Evolutionary conservation across 1,140 invertebrate species (phyloP), one percentile per base, ranked within the genome.

Genomic region (Centruroides vittatus): DNA sequence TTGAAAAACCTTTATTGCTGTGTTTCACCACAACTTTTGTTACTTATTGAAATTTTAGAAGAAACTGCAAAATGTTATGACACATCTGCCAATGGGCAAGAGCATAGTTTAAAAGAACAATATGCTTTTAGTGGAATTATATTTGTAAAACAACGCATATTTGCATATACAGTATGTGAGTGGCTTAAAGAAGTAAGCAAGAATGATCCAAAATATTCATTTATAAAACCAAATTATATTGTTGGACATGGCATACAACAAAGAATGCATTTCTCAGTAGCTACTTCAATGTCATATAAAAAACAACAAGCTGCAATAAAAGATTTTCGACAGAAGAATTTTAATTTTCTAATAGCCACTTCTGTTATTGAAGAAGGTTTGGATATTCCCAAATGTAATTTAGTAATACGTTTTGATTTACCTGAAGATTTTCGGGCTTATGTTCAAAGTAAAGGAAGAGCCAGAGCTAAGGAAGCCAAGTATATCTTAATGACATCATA

Each of bases 301-400:
- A 47, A 59, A 9, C 65, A 63, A 34, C 46, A 48, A 35, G 57
- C 41, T 41, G 0, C 8, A 8, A 41, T 66, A 12, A 49, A 54
- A 7, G 35, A 52, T 12, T 66, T 64, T 56, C 35, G 76, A 70
- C 70, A 73, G 48, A 73, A 73, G 63, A 63, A 96, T 70, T 88
- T 91, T 67, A 99, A 99, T 77, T 75, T 99, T n/a, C 77, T 99
- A 34, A 81, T 99, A 55, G 84, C 92, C 1, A 89, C 87, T 41
- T 79, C 79, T 60, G 80, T 89, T 23, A 71, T 91, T 4, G 89
- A 93, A 73, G 88, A 92, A 75, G 88, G 88, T 9, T 78, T 93
- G n/a, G 89, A 93, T 71, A 76, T 93, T 47, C 84, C 85, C 3
- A 78, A 80, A 56, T 93, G 90, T 71, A 88, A 88, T 67, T 73